Evolutionary conservation across 1,140 invertebrate species (phyloP), one percentile per base, ranked within the genome.

Genomic region (Plutomurus gul): DNA sequence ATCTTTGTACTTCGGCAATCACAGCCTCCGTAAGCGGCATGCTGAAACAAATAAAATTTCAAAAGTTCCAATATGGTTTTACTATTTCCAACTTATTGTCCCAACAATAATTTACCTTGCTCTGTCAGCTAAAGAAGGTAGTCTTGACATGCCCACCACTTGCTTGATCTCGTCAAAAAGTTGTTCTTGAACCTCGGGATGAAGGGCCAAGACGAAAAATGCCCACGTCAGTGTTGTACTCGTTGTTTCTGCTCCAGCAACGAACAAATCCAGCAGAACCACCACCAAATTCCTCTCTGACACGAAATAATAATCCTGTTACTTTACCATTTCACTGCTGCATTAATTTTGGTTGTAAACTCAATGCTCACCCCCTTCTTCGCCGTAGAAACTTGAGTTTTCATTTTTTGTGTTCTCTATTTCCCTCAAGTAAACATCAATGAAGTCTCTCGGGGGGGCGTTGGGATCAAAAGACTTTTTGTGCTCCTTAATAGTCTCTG

Each of bases 201-300:
- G 85, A 46, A 91, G 85, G 1, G 92, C 85, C 84, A 93, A 89
- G 18, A 89, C 87, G 43, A 94, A 87, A 33, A 95, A 87, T 1
- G 90, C 88, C 86, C 95, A 93, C 77, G 91, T 90, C 2, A 95
- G 84, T 0, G 91, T 90, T 39, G 89, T 91, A 43, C 92, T 90
- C 0, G 93, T 95, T 0, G 93, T 95, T 71, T 89, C 88, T 4
- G 73, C 49, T 33, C 78, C 78, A 4, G 73, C 78, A 71, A 56
- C 18, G 25, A 80, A 80, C 4, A 76, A 73, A 39, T 80, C 78
- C 10, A 80, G 22, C 13, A 75, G 22, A 0, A 60, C 47, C 10
- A 76, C 4, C 1, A 33, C 47, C 20, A 76, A 39, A 13, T 76
- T 51, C 0, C 30, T 40, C 11, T 72, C 70, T 72, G 18, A 30